A percentile compares a stretch with the other conserved stretches of the same genome.
Evolutionary conservation across 1,140 invertebrate genomes (phyloP).

Genomic region (Halictus rubicundus): DNA sequence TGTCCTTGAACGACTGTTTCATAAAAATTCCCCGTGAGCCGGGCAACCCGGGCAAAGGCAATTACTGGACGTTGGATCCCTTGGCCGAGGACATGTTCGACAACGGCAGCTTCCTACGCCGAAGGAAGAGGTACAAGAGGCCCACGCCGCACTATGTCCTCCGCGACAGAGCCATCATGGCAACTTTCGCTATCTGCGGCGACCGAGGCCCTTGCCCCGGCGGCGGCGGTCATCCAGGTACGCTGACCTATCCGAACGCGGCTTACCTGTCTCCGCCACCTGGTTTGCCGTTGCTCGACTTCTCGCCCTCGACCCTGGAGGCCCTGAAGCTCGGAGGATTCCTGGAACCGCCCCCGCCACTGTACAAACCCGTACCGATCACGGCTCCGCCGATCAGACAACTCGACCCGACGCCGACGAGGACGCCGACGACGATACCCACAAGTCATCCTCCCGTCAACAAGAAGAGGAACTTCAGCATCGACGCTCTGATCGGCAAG

Average conservation of each 20-base stretch:
- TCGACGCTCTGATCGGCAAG: constrained; percentile 81
- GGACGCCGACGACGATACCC: constrained; percentile 40
- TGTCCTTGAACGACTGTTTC: constrained; percentile 99
- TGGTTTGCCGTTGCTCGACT: constrained; percentile 78
- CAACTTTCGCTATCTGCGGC: constrained; percentile 78
- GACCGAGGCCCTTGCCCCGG: constrained; percentile 70
- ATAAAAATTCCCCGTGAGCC: constrained; percentile 99
- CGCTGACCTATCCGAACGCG: constrained; percentile 65
- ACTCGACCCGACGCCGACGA: constrained; percentile 56
- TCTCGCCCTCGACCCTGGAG: constrained; percentile 79
- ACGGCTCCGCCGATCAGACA: constrained; percentile 70
- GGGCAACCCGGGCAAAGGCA: constrained; percentile 99
- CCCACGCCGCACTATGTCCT: constrained; percentile 84
- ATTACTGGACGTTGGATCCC: constrained; percentile 99
- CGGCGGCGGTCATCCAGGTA: constrained; percentile 66
- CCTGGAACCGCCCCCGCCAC: constrained; percentile 72
- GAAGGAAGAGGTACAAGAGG: constrained; percentile 97
- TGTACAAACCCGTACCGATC: constrained; percentile 80
- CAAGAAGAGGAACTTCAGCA: constrained; percentile 80
- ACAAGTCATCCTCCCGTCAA: constrained; percentile 56
- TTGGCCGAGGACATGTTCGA: constrained; percentile 99
- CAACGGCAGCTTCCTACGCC: constrained; percentile 97
- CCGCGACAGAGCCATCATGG: constrained; percentile 79
- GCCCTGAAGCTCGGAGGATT: constrained; percentile 78
- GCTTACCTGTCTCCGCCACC: constrained; percentile 78